Evolutionary conservation across 2,888 invertebrate genomes (phyloP), one percentile per base, ranked within the genome.

Genomic region (Meiosimyza platycephala): DNA sequence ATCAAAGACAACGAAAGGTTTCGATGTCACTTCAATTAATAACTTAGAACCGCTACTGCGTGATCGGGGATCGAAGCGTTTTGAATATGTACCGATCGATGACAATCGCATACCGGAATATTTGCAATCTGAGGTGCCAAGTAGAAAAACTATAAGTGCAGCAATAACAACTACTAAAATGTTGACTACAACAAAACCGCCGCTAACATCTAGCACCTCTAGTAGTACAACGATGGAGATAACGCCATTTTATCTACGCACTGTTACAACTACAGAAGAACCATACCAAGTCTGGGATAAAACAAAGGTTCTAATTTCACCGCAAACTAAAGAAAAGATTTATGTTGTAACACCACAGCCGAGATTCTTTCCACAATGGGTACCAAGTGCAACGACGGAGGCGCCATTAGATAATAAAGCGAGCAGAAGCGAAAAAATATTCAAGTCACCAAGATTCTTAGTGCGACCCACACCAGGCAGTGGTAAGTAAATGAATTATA

Each of bases 261-360:
- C 79, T 11, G 66, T 76, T 7, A 40, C 40, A 40, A 51, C 76
- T 65, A 79, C 77, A 47, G 76, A 70, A 51, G 81, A 71, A 70
- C 78, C 85, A 3, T 79, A 79, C 60, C 87, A 85, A 75, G 80
- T 83, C 2, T 94, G 94, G 94, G 91, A 91, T 55, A 88, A 90
- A 80, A 89, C 92, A 76, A 90, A 92, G 82, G 90, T 93, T 1
- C 91, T 93, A 18, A 92, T 93, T 82, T 93, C 93, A 13, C 92
- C 94, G n/a, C 86, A 91, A 73, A 93, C 93, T 6, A 92, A 93
- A 80, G 95, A 95, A 87, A 93, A 93, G 83, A 90, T 95, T 0
- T 94, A 94, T 79, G 93, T 95, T 1, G 94, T 95, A 0, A 95
- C 95, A 5, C 94, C 95, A 0, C 92, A 93, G 81, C 90, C 93